Conservation (phyloP, 2,888 invertebrate species). For the Chrysina gloriosa region DNA sequence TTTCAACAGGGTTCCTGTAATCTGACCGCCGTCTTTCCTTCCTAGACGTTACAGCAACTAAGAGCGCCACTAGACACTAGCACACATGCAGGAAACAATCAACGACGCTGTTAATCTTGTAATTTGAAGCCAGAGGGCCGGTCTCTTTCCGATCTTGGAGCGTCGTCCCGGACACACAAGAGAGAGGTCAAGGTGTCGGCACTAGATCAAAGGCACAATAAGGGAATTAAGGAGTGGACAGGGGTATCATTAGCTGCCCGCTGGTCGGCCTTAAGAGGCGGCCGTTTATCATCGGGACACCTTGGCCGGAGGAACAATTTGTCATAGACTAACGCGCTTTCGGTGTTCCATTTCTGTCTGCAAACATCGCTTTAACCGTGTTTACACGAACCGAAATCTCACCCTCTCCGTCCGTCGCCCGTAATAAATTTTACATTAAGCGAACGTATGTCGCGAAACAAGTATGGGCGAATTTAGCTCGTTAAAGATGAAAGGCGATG, state of each 20-base stretch:
- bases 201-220: conserved; percentile 65
- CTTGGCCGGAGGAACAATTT: conserved; percentile 36
- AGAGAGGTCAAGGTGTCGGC: conserved; percentile 57
- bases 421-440: conserved; percentile 39
- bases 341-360: conserved; percentile 29
- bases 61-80: not conserved
- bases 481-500: not conserved
- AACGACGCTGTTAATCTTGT: conserved; percentile 35
- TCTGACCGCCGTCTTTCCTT: conserved; percentile 16
- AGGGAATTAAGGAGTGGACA: conserved; percentile 63
- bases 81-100: conserved; percentile 34
- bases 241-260: conserved; percentile 64
- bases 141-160: conserved; percentile 32
- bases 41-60: not conserved
- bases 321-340: conserved; percentile 33
- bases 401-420: conserved; percentile 36
- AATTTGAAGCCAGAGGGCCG: conserved; percentile 29
- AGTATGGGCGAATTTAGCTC: not conserved
- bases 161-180: conserved; percentile 9
- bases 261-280: conserved; percentile 61
- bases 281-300: conserved; percentile 60
- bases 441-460: conserved; percentile 35
- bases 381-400: conserved; percentile 54
- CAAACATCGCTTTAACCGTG: conserved; percentile 43
- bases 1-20: conserved; percentile 20